Conservation (phyloP, 2,113 vertebrate species). For the Zosterops japonicus region DNA sequence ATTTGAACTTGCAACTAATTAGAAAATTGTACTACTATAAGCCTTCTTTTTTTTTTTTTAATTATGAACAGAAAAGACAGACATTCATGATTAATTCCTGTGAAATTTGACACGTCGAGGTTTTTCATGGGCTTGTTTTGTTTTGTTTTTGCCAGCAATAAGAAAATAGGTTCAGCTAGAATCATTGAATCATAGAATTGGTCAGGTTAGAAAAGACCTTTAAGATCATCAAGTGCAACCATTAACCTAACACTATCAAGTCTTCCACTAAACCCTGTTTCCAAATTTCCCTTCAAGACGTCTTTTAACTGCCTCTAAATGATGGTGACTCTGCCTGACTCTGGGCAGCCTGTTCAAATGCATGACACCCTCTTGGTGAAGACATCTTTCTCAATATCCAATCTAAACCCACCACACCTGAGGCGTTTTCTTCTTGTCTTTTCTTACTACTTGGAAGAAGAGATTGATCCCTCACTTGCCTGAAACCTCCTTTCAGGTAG, state of each 20-base stretch:
- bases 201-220: neutral
- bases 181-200: neutral
- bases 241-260: neutral
- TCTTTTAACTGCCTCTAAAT: neutral
- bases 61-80: neutral
- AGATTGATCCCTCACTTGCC: neutral
- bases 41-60: neutral
- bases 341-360: neutral
- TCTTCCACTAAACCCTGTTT: neutral
- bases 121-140: neutral
- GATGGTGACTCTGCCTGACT: neutral
- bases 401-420: neutral
- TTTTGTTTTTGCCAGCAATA: neutral
- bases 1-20: slow-evolving; percentile 65
- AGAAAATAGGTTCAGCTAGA: neutral
- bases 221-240: neutral
- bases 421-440: neutral
- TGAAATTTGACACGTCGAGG: neutral
- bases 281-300: neutral
- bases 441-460: neutral
- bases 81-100: neutral
- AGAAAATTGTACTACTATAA: slow-evolving; percentile 60
- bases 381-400: neutral
- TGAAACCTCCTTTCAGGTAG: neutral
- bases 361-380: neutral